Percentiles rank a stretch among this genome's conserved stretches.
These are phyloP conservation scores for Thaleichthys pacificus DNA, from an alignment of 2,797 vertebrate genomes.

Conservation along the genomic window DNA sequence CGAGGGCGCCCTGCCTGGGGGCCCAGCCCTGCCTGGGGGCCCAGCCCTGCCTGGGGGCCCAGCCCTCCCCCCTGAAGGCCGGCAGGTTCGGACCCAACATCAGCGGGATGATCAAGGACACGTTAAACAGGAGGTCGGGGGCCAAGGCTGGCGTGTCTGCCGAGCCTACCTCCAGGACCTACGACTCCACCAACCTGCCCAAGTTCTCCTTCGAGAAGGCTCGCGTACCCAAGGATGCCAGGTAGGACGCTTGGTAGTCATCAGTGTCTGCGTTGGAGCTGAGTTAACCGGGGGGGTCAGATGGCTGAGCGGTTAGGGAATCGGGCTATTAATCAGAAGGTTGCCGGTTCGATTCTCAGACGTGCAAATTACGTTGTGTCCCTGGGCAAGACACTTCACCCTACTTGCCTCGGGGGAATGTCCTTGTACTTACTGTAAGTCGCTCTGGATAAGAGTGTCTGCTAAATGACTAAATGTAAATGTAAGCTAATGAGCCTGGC, in stretches of 20 bases:
- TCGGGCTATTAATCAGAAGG: too few relatives aligned
- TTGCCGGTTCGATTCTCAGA: too few relatives aligned
- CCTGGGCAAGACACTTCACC: too few relatives aligned
- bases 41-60: too few relatives aligned
- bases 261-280: background rate
- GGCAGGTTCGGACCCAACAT: constrained; percentile 67
- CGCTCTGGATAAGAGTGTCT: too few relatives aligned
- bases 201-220: constrained; percentile 90
- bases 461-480: too few relatives aligned
- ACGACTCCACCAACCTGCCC: constrained; percentile 77
- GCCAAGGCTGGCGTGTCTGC: constrained; percentile 93
- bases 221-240: constrained; percentile 85
- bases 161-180: constrained; percentile 84
- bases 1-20: background rate
- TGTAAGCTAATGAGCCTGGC: background rate
- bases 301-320: too few relatives aligned
- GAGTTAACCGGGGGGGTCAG: background rate
- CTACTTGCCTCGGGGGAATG: too few relatives aligned
- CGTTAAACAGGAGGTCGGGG: constrained; percentile 80
- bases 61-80: constrained; percentile 66
- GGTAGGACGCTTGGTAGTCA: constrained; percentile 71
- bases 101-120: constrained; percentile 68
- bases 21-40: too few relatives aligned
- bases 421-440: too few relatives aligned
- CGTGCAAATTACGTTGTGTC: too few relatives aligned